phyloP scores from a whole-genome alignment of 2,888 invertebrate genomes.

The Bugula neritina region DNA sequence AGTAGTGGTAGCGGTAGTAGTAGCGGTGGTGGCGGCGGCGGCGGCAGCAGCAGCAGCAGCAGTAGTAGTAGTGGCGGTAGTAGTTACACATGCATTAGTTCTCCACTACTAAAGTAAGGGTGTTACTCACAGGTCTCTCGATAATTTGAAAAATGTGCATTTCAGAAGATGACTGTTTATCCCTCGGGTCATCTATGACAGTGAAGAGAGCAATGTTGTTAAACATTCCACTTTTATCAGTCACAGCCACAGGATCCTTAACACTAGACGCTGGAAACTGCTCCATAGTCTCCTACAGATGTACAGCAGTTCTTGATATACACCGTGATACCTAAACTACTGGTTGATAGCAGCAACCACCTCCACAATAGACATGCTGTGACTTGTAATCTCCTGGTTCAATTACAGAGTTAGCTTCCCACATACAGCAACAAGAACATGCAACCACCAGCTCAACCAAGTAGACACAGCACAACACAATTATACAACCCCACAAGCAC shows the following conservation, averaged over 20 bases:
- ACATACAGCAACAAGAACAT: no score
- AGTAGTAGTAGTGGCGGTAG: no score
- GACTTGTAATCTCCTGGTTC: not conserved
- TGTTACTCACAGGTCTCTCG: constrained; percentile 58
- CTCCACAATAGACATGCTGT: not conserved
- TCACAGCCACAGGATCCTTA: constrained; percentile 94
- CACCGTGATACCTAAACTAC: no score
- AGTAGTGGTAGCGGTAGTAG: no score
- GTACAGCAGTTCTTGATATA: no score
- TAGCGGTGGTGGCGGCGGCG: no score
- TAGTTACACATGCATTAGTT: no score
- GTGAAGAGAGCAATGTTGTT: constrained; percentile 97
- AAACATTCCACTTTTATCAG: constrained; percentile 57
- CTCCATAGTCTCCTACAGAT: constrained; percentile 84
- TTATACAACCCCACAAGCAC: not conserved
- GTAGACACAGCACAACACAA: not conserved
- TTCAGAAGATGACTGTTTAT: constrained; percentile 61
- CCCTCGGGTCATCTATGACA: constrained; percentile 66
- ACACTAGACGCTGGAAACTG: constrained; percentile 86
- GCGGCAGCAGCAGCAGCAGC: no score
- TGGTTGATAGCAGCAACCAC: not conserved
- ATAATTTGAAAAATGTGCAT: constrained; percentile 83
- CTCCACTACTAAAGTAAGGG: no score
- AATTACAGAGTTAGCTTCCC: no score
- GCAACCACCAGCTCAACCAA: not conserved